Percentiles rank a stretch among this genome's conserved stretches.
These are phyloP conservation scores for Rhynchopsitta pachyrhyncha DNA, from an alignment of 2,113 vertebrate genomes.

Conservation along the genomic window DNA sequence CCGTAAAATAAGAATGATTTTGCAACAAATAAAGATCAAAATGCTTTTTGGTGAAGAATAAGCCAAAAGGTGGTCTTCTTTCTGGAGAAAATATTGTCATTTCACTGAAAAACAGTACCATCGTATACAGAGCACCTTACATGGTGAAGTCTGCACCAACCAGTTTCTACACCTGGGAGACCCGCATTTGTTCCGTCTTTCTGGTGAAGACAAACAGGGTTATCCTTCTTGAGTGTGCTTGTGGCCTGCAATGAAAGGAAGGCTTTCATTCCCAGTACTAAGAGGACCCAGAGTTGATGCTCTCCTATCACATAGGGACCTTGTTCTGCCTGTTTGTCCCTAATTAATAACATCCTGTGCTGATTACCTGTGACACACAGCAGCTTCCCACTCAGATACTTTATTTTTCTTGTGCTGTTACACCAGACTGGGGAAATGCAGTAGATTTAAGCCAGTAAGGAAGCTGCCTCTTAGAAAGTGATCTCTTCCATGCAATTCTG, in stretches of 20 bases:
- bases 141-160: neutral
- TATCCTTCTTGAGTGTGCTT: neutral
- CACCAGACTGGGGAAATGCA: neutral
- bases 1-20: neutral
- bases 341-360: neutral
- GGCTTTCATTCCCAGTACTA: neutral
- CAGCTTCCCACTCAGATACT: neutral
- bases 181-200: neutral
- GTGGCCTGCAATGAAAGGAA: neutral
- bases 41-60: neutral
- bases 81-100: neutral
- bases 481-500: neutral
- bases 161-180: neutral
- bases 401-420: neutral
- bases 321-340: neutral
- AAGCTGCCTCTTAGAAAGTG: neutral
- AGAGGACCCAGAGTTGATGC: neutral
- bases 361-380: neutral
- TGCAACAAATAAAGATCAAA: neutral
- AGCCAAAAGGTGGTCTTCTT: neutral
- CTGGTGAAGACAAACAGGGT: neutral
- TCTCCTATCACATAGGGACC: neutral
- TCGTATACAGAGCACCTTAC: fast-evolving
- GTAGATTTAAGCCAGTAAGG: neutral
- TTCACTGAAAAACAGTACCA: neutral